phyloP scores from a whole-genome alignment of 2,888 invertebrate species.

The Cheilosia impressa region DNA sequence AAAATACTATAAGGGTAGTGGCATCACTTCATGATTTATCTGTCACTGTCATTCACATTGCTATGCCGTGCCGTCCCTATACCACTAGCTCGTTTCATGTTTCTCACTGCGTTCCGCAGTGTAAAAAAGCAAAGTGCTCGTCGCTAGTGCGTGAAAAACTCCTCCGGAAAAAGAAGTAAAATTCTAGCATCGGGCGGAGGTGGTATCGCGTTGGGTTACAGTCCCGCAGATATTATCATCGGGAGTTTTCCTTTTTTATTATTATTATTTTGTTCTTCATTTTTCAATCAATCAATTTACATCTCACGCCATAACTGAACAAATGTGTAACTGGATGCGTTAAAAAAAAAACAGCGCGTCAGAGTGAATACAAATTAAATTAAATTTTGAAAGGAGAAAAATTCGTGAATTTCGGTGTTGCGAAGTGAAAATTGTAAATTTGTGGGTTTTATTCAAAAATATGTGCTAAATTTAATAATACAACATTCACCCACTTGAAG shows the following conservation, averaged over 20 bases:
- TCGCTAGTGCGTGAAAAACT: constrained; percentile 51
- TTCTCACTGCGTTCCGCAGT: constrained; percentile 6
- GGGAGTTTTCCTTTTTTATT: constrained; percentile 66
- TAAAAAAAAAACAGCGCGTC: constrained; percentile 40
- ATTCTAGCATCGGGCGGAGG: constrained; percentile 63
- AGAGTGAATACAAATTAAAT: constrained; percentile 52
- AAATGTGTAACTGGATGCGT: constrained; percentile 48
- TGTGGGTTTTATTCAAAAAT: not conserved
- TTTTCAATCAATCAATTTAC: constrained; percentile 47
- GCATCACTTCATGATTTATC: constrained; percentile 1
- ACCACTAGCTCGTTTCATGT: not conserved
- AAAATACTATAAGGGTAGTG: not conserved
- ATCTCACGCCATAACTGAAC: constrained; percentile 18
- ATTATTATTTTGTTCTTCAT: constrained; percentile 45
- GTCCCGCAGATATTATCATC: constrained; percentile 53
- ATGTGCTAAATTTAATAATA: constrained; percentile 18
- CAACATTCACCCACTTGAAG: not conserved
- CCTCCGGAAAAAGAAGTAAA: constrained; percentile 48
- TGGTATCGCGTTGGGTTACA: constrained; percentile 56
- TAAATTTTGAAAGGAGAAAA: not conserved
- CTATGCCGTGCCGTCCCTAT: not conserved
- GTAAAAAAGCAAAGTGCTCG: constrained; percentile 15
- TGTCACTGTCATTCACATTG: constrained; percentile 25
- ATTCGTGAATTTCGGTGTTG: constrained; percentile 32
- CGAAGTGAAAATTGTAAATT: constrained; percentile 28